Conservation (phyloP, 1,140 invertebrate species). For the Pseudobourletiella spinata region DNA sequence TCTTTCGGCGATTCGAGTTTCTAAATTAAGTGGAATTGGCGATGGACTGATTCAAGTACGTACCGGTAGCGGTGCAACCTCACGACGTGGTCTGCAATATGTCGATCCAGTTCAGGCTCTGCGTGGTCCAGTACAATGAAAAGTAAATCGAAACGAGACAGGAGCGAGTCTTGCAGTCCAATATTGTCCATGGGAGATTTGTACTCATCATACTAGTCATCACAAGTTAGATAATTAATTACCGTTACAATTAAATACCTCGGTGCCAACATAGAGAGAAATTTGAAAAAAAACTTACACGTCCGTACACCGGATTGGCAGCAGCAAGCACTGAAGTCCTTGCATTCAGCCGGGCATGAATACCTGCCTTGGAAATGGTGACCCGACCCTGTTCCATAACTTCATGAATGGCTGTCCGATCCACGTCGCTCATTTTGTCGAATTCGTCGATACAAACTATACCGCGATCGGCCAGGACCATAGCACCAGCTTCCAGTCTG, state of each 20-base stretch:
- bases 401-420: slow-evolving; percentile 98
- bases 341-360: slow-evolving; percentile 95
- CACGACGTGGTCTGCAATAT: slow-evolving; percentile 93
- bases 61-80: slow-evolving; percentile 90
- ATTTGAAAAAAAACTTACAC: too few species aligned
- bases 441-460: slow-evolving; percentile 99
- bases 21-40: slow-evolving; percentile 40
- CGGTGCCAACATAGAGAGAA: too few species aligned
- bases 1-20: slow-evolving; percentile 64
- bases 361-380: slow-evolving; percentile 97
- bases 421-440: slow-evolving; percentile 99
- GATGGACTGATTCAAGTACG: not conserved
- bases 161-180: slow-evolving; percentile 90
- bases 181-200: slow-evolving; percentile 99
- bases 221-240: too few species aligned
- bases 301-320: slow-evolving; percentile 98
- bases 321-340: slow-evolving; percentile 96
- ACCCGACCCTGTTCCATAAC: slow-evolving; percentile 92
- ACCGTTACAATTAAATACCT: not conserved
- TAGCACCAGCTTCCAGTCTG: slow-evolving; percentile 94
- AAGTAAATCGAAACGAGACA: slow-evolving; percentile 97
- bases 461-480: slow-evolving; percentile 97
- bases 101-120: slow-evolving; percentile 79
- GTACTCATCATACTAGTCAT: slow-evolving; percentile 86
- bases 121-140: slow-evolving; percentile 94